Evolutionary conservation across 2,888 invertebrate species (phyloP), one percentile per base, ranked within the genome.

Genomic region (Scaptomyza polygonia): DNA sequence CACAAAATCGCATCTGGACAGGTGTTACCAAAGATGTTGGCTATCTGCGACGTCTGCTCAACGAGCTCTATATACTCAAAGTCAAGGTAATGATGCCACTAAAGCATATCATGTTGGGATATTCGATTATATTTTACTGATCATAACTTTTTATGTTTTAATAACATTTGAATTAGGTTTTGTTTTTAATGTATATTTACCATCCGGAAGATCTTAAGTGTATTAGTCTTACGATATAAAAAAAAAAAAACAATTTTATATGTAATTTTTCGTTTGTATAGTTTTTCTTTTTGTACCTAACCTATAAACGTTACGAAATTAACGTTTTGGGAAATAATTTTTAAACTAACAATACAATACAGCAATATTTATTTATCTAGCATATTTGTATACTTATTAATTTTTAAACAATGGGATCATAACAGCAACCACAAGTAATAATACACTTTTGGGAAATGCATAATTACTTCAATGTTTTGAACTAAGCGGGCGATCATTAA

Each of bases 21-120:
- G 95, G 95, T 64, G 95, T 96, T 77, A 94, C 95, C 39, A 95
- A 94, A 90, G 96, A 96, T 90, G 93, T 96, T 56, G 93, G 95
- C 59, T 94, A 95, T 77, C 93, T 96, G 66, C 93, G 96, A 63
- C 93, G 95, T 77, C 94, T 96, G 53, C 94, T 96, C 61, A 96
- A 96, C 88, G 97, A 97, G 92, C 93, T 97, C 21, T 95, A 97
- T 84, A 93, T 97, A 72, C 93, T 96, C 77, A 95, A 95, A 92
- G 95, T 97, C 62, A 97, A 96, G 94, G 96, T 95, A 90, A 91
- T 88, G 68, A 91, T 88, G 68, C 43, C 40, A 18, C 29, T 30
- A 8, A 48, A 52, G 11, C 47, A 58, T 58, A 52, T 44, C 57
- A 56, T 49, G 12, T 44, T 36, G 61, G 62, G 62, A 16, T 27